Conservation (phyloP, 2,888 invertebrate genomes). For the Atherix ibis region DNA sequence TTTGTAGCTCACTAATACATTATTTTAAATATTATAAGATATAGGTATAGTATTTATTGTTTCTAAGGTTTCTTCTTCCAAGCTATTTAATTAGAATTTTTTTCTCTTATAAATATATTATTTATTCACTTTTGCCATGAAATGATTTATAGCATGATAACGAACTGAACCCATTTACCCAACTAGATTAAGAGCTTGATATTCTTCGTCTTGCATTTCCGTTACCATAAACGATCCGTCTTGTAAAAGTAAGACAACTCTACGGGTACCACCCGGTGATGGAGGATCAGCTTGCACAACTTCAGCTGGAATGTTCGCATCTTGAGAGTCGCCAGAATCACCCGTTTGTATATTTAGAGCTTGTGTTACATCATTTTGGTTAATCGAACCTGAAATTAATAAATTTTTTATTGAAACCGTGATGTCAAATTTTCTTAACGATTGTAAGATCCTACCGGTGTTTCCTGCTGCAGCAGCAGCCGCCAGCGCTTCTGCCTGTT, state of each 20-base stretch:
- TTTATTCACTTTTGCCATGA: too few species aligned
- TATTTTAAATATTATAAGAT: too few species aligned
- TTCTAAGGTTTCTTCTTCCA: too few species aligned
- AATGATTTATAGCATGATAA: too few species aligned
- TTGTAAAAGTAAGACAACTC: conserved; percentile 67
- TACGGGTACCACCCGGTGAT: conserved; percentile 67
- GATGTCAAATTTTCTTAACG: too few species aligned
- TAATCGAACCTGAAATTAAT: too few species aligned
- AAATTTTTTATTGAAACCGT: too few species aligned
- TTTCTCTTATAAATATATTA: too few species aligned
- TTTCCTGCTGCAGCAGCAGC: conserved; percentile 17
- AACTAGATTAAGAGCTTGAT: conserved; percentile 29
- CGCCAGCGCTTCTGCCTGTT: conserved; percentile 20
- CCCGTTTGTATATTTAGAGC: conserved; percentile 13
- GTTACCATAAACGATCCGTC: conserved; percentile 79
- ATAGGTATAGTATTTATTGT: too few species aligned
- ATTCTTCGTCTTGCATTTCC: conserved; percentile 74
- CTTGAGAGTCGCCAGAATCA: conserved; percentile 34
- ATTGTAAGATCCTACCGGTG: conserved; percentile 25
- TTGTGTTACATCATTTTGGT: conserved; percentile 15
- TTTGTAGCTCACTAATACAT: too few species aligned
- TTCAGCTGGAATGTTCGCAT: conserved; percentile 72
- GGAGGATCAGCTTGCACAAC: conserved; percentile 72
- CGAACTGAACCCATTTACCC: too few species aligned
- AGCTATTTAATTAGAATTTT: too few species aligned